These are phyloP conservation scores for Cryptocephalus primarius DNA, from an alignment of 2,888 invertebrate species.

Conservation along the genomic window DNA sequence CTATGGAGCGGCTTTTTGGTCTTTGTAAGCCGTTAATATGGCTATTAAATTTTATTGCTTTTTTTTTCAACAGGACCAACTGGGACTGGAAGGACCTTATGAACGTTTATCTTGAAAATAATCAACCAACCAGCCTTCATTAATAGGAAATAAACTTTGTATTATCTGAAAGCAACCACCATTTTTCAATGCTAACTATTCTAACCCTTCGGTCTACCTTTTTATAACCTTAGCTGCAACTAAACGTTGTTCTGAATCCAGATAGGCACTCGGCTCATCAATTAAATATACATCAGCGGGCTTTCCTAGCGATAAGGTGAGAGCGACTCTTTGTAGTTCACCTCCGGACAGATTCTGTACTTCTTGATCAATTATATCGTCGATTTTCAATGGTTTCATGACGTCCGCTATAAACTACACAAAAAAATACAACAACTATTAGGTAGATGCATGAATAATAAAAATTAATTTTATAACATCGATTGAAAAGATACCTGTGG, in stretches of 20 bases:
- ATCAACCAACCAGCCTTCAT: too few relatives aligned
- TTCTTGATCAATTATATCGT: constrained; percentile 95
- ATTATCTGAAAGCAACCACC: too few relatives aligned
- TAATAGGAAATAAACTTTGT: too few relatives aligned
- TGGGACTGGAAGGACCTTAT: too few relatives aligned
- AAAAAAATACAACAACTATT: constrained; percentile 6
- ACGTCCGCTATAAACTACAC: constrained; percentile 92
- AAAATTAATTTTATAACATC: neutral
- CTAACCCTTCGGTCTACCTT: constrained; percentile 55
- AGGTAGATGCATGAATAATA: constrained; percentile 1
- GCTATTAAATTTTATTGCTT: too few relatives aligned
- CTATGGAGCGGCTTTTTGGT: too few relatives aligned
- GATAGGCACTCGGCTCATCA: constrained; percentile 97
- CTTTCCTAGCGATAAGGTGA: constrained; percentile 93
- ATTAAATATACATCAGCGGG: constrained; percentile 98
- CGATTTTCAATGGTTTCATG: constrained; percentile 95
- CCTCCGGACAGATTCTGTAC: constrained; percentile 98
- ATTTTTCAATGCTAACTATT: too few relatives aligned
- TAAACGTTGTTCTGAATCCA: constrained; percentile 99
- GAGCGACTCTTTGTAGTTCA: constrained; percentile 94
- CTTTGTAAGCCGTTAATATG: too few relatives aligned
- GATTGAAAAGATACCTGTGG: constrained; percentile 57
- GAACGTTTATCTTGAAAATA: too few relatives aligned
- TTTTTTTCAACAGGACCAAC: too few relatives aligned
- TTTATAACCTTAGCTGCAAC: constrained; percentile 99